Conservation (phyloP, 2,797 vertebrate species). For the Falco rusticolus region DNA sequence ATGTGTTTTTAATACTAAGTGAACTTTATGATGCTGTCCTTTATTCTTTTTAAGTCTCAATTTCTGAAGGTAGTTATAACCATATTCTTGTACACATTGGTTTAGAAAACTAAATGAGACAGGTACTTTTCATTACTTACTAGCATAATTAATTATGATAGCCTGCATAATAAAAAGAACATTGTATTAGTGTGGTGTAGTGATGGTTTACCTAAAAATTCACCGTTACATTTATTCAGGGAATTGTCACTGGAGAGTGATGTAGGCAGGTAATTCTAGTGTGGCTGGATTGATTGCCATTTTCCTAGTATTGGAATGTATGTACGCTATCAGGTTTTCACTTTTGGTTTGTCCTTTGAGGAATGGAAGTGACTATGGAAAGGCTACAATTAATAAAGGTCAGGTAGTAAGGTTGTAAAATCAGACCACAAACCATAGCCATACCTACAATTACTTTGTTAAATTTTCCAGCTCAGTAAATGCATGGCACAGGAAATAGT, state of each 20-base stretch:
- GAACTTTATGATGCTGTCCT: neutral
- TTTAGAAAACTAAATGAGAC: neutral
- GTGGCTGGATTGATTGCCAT: neutral
- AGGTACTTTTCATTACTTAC: neutral
- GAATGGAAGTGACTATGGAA: neutral
- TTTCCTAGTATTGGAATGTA: neutral
- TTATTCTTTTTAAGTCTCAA: neutral
- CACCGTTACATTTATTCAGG: neutral
- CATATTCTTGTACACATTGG: neutral
- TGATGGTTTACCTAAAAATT: neutral
- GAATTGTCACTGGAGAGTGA: neutral
- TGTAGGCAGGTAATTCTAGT: neutral
- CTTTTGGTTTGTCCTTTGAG: constrained; percentile 13
- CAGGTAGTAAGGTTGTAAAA: constrained; percentile 3
- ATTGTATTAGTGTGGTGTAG: neutral
- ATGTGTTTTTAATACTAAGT: neutral
- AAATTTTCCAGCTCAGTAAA: constrained; percentile 46
- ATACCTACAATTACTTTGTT: constrained; percentile 41
- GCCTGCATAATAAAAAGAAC: neutral
- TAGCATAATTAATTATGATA: neutral
- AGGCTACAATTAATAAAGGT: constrained; percentile 24
- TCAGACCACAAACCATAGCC: neutral
- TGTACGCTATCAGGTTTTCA: neutral
- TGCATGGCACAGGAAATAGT: neutral
- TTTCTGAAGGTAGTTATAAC: neutral